Conservation (phyloP, 2,888 invertebrate genomes). For the Macropis europaea region DNA sequence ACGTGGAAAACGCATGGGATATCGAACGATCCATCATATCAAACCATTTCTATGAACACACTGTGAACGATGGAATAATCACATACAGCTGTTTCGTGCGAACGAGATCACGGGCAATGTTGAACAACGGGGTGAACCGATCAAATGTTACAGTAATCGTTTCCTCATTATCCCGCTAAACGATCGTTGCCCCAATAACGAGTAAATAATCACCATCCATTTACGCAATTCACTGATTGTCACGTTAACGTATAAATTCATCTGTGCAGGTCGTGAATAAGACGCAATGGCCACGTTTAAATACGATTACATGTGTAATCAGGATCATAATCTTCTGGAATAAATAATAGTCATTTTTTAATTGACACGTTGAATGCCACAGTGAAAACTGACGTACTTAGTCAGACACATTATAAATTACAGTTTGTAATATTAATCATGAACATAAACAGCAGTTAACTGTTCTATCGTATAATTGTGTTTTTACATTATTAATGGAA, state of each 20-base stretch:
- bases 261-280: background rate
- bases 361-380: too few relatives aligned
- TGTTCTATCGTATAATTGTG: too few relatives aligned
- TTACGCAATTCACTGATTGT: background rate
- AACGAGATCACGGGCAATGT: background rate
- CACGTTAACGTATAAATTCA: background rate
- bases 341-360: too few relatives aligned
- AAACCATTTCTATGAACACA: constrained; percentile 1
- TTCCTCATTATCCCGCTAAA: constrained; percentile 12
- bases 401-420: too few relatives aligned
- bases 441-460: too few relatives aligned
- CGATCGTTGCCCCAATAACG: background rate
- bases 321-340: too few relatives aligned
- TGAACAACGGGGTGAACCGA: background rate
- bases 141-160: constrained; percentile 13
- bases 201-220: constrained; percentile 9
- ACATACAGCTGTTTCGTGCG: constrained; percentile 13
- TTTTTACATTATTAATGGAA: too few relatives aligned
- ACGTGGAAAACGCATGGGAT: background rate
- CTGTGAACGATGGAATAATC: background rate
- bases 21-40: constrained; percentile 14
- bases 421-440: too few relatives aligned
- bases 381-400: too few relatives aligned
- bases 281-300: too few relatives aligned
- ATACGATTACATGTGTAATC: too few relatives aligned